A percentile compares a stretch with the other conserved stretches of the same genome.
These are phyloP conservation scores for Ptilodon capucinus DNA, from an alignment of 2,888 invertebrate species.

Conservation along the genomic window DNA sequence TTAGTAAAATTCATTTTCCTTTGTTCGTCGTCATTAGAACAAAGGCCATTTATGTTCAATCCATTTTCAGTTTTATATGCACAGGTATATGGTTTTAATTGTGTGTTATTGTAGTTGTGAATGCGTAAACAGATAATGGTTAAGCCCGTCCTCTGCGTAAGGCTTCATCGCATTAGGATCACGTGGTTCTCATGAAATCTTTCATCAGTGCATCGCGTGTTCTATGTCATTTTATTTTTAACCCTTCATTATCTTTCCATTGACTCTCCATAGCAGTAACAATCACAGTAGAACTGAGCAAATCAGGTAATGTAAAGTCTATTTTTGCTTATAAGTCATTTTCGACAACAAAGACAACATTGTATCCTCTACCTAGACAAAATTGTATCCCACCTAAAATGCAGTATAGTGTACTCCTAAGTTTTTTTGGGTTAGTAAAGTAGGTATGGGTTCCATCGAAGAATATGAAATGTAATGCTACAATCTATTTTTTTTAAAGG, in stretches of 20 bases:
- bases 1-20: constrained; percentile 9
- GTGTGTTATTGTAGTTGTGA: background rate
- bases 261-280: too few species aligned
- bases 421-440: too few species aligned
- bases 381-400: too few species aligned
- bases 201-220: constrained; percentile 34
- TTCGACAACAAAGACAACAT: too few species aligned
- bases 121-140: constrained; percentile 32
- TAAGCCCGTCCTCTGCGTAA: constrained; percentile 46
- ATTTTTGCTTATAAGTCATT: too few species aligned
- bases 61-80: background rate
- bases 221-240: constrained; percentile 6
- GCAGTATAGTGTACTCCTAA: too few species aligned
- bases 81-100: constrained; percentile 8
- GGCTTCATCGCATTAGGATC: constrained; percentile 68
- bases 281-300: too few species aligned
- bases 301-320: too few species aligned
- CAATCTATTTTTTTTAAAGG: too few species aligned
- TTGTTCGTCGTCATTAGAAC: background rate
- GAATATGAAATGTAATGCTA: too few species aligned
- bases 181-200: constrained; percentile 52
- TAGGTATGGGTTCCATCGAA: too few species aligned
- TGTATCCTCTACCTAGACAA: too few species aligned
- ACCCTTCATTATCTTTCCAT: background rate
- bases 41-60: constrained; percentile 1